Evolutionary conservation across 2,797 vertebrate genomes (phyloP), one percentile per base, ranked within the genome.

Genomic region (Manis pentadactyla): DNA sequence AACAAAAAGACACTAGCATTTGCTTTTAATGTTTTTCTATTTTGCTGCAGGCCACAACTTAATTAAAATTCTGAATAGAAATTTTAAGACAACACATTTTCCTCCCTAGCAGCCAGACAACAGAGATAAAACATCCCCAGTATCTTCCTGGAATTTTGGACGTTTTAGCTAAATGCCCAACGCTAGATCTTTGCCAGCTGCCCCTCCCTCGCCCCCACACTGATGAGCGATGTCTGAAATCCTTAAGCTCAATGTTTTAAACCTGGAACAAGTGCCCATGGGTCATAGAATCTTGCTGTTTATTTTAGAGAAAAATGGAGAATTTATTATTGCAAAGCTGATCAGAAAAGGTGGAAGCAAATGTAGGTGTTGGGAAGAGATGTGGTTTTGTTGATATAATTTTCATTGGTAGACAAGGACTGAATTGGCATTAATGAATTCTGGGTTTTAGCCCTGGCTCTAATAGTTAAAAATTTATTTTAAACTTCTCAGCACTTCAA

Each of bases 51-150:
- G 95, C 87, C 93, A 97, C 61, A 95, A 92, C 97, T 97, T 96
- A 98, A 96, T 96, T 96, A 97, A 97, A 97, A 98, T 97, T 97
- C 93, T 79, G 84, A 97, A 92, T 91, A 93, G 64, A 74, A 88
- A 55, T 57, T 83, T 93, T 87, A 88, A 95, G 87, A 95, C 12
- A 46, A 93, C 19, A 42, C 73, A 96, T 96, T 87, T 34, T 95
- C 92, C 27, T 96, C 37, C 17, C 18, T 59, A 96, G 88, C 79
- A 97, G 55, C 85, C 96, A 77, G 23, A 53, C 34, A 95, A 94
- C 61, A 51, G 87, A 95, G 86, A 93, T 18, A 90, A 97, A 95
- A 64, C 2, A 95, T 68, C 19, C 55, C 37, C 61, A 75, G 37
- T 84, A 93, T 57, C 68, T 92, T 90, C 90, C 73, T 94, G 71